These are phyloP conservation scores for Heteronetta atricapilla DNA, from an alignment of 2,113 vertebrate genomes.

Conservation along the genomic window DNA sequence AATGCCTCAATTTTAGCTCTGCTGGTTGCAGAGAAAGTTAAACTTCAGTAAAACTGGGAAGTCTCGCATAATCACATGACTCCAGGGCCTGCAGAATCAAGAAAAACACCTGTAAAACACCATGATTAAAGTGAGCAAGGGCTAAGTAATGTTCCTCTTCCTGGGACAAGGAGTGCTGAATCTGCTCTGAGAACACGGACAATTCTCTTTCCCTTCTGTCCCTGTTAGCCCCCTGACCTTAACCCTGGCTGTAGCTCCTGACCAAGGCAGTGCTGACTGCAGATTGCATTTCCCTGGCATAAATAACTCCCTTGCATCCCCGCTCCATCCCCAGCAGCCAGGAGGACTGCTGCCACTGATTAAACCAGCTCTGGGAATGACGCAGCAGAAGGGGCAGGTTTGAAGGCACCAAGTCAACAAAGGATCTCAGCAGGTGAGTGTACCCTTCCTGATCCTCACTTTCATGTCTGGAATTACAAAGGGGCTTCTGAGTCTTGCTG, in stretches of 20 bases:
- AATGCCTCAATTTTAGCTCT: neutral
- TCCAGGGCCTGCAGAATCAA: neutral
- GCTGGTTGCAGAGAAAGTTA: neutral
- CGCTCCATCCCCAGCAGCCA: neutral
- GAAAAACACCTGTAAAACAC: neutral
- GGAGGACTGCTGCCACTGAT: neutral
- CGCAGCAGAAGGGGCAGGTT: neutral
- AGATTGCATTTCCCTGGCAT: neutral
- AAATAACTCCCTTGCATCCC: neutral
- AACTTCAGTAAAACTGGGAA: neutral
- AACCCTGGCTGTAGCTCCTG: fast-evolving
- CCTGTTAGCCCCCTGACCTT: neutral
- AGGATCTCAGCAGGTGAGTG: neutral
- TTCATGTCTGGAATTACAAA: neutral
- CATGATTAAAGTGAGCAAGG: neutral
- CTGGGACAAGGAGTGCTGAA: neutral
- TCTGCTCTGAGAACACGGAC: neutral
- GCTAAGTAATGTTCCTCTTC: neutral
- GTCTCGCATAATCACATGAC: neutral
- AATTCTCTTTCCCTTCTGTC: neutral
- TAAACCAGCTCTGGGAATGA: neutral
- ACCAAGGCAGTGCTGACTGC: neutral
- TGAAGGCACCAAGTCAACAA: neutral
- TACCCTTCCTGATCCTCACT: neutral
- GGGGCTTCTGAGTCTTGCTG: neutral